These are phyloP conservation scores for Pteronura brasiliensis DNA, from an alignment of 2,113 vertebrate genomes.

Conservation along the genomic window DNA sequence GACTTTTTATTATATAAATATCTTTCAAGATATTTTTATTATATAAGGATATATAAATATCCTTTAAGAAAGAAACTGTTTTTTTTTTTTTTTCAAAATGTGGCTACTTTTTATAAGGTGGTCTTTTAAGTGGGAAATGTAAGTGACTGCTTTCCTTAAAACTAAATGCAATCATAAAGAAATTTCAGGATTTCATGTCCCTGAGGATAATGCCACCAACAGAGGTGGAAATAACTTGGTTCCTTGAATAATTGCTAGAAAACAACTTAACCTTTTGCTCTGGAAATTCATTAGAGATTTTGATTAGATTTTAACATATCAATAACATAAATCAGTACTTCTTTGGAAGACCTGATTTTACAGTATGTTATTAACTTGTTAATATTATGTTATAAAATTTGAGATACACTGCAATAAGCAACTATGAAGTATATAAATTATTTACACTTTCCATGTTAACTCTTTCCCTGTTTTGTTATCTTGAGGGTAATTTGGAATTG, in stretches of 20 bases:
- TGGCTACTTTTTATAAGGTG: not conserved
- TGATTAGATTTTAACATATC: conserved; percentile 40
- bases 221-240: conserved; percentile 26
- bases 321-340: not conserved
- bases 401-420: not conserved
- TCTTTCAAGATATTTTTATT: not conserved
- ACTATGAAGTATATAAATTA: not conserved
- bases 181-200: not conserved
- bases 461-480: not conserved
- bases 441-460: not conserved
- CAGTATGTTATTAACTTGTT: not conserved
- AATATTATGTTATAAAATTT: conserved; percentile 5
- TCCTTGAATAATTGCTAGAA: conserved; percentile 42
- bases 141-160: not conserved
- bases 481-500: not conserved
- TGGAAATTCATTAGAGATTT: conserved; percentile 47
- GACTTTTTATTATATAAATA: not conserved
- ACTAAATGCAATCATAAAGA: conserved; percentile 24
- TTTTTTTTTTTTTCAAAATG: not conserved
- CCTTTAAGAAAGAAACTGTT: not conserved
- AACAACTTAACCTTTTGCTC: conserved; percentile 45
- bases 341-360: not conserved
- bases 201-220: not conserved
- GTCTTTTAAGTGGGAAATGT: not conserved
- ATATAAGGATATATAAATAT: not conserved